Percentiles rank a stretch among this genome's conserved stretches.
These are phyloP conservation scores for Lophochroa leadbeateri DNA, from an alignment of 2,113 vertebrate genomes.

Conservation along the genomic window DNA sequence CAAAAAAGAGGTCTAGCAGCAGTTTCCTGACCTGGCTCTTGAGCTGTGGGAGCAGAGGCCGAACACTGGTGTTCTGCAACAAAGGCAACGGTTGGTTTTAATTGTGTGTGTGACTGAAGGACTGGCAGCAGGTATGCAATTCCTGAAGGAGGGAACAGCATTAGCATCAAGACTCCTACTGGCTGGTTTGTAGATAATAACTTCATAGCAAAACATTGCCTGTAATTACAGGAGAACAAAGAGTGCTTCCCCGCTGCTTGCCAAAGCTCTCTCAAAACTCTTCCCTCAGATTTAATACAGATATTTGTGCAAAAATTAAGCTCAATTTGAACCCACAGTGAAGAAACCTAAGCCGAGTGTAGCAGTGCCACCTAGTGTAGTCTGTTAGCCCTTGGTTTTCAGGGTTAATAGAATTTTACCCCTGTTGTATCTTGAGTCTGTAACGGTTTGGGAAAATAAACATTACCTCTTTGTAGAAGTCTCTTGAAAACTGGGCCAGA, in stretches of 20 bases:
- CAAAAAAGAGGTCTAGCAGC: no score
- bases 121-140: background rate
- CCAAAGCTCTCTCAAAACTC: background rate
- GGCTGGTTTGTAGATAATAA: background rate
- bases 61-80: no score
- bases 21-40: no score
- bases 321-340: background rate
- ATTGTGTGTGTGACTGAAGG: background rate
- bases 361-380: constrained; percentile 61
- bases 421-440: accelerated
- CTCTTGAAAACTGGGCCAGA: background rate
- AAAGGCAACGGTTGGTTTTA: background rate
- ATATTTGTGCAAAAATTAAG: background rate
- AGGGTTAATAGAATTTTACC: background rate
- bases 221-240: background rate
- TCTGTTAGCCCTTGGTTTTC: background rate
- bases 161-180: background rate
- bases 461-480: background rate
- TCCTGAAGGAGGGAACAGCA: background rate
- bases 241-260: background rate
- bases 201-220: background rate
- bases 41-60: no score
- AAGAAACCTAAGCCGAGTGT: background rate
- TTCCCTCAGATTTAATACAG: background rate
- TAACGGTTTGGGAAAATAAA: background rate